Evolutionary conservation across 1,140 invertebrate genomes (phyloP).

Genomic region (Leptestheria dahalacensis): DNA sequence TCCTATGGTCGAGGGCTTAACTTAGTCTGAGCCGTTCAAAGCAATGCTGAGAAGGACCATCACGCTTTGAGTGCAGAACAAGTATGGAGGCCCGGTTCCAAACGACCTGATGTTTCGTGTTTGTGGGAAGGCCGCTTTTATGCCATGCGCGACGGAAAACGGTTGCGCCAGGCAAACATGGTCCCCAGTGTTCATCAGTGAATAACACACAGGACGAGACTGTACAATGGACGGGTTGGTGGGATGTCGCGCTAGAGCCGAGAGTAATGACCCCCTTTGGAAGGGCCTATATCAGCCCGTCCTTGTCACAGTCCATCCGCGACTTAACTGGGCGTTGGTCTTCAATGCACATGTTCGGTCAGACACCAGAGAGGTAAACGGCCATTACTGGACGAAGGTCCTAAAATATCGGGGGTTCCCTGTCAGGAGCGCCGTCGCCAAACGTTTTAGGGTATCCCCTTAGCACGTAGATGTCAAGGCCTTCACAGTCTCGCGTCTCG

Average conservation of each 20-base stretch:
- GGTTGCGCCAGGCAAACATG: neutral
- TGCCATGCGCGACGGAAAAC: neutral
- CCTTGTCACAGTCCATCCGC: neutral
- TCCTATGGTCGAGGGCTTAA: neutral
- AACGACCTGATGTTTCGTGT: neutral
- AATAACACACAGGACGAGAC: neutral
- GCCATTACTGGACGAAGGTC: neutral
- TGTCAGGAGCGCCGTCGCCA: neutral
- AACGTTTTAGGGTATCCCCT: neutral
- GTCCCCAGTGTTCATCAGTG: neutral
- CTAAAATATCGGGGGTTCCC: neutral
- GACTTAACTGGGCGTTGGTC: neutral
- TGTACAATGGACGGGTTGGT: slow-evolving; percentile 6
- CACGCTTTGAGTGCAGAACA: neutral
- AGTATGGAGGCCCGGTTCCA: neutral
- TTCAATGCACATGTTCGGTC: neutral
- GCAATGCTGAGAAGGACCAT: neutral
- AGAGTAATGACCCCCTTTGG: neutral
- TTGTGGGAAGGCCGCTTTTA: neutral
- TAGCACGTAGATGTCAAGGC: neutral
- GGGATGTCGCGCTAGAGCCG: neutral
- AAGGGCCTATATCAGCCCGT: neutral
- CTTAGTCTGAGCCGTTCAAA: neutral
- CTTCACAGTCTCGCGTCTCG: neutral
- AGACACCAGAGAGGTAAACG: neutral